phyloP scores from a whole-genome alignment of 2,113 vertebrate genomes.

The Passer montanus region DNA sequence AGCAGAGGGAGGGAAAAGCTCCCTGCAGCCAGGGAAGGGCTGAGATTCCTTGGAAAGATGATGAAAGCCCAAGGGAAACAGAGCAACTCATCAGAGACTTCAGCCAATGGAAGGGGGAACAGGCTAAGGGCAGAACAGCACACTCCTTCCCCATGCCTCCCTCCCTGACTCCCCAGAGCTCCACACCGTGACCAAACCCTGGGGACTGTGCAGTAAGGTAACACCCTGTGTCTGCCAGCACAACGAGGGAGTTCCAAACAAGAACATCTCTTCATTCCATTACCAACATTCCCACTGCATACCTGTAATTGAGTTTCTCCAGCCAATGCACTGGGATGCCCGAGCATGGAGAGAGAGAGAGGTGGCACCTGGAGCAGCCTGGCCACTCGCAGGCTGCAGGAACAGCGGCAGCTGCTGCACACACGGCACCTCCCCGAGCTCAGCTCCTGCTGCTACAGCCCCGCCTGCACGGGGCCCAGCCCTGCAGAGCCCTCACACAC shows the following conservation, averaged over 20 bases:
- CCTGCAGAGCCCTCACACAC: slow-evolving; percentile 49
- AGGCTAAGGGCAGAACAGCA: not conserved
- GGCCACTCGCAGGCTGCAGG: slow-evolving; percentile 67
- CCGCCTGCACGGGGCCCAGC: not conserved
- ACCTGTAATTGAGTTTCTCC: slow-evolving; percentile 80
- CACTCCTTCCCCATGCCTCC: not conserved
- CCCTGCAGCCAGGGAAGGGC: not conserved
- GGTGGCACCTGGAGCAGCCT: slow-evolving; percentile 48
- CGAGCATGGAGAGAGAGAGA: slow-evolving; percentile 18
- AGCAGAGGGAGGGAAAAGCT: not conserved
- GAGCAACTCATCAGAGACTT: not conserved
- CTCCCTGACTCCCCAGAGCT: not conserved
- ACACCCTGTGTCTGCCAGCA: slow-evolving; percentile 24
- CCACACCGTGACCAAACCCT: accelerated
- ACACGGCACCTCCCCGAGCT: not conserved
- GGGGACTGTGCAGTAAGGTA: not conserved
- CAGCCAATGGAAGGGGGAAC: not conserved
- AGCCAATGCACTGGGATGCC: slow-evolving; percentile 71
- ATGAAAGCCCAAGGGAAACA: not conserved
- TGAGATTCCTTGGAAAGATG: not conserved
- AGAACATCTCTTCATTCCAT: slow-evolving; percentile 62
- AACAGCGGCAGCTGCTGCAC: slow-evolving; percentile 62
- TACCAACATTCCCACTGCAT: slow-evolving; percentile 75
- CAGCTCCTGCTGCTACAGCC: not conserved
- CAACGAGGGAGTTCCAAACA: slow-evolving; percentile 67